Percentiles rank a stretch among this genome's conserved stretches.
phyloP scores from a whole-genome alignment of 2,888 invertebrate species.

The Clusia tigrina region DNA sequence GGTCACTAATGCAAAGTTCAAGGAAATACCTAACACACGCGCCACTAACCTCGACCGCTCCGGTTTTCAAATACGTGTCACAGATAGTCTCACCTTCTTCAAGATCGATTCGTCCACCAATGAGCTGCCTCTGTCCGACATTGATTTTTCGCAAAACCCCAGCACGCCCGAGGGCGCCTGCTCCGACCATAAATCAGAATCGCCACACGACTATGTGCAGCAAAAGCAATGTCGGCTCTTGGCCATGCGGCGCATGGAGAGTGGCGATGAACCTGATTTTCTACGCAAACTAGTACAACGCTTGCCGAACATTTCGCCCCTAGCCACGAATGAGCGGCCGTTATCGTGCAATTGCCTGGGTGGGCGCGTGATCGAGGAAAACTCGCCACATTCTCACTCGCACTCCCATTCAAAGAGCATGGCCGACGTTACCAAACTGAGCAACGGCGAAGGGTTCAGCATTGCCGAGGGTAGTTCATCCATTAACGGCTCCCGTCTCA shows the following conservation, averaged over 20 bases:
- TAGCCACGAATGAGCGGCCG: constrained; percentile 64
- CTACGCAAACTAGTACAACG: constrained; percentile 39
- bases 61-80: constrained; percentile 54
- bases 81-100: constrained; percentile 54
- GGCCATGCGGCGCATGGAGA: constrained; percentile 52
- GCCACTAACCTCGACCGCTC: constrained; percentile 37
- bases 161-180: constrained; percentile 54
- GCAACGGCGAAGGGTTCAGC: neutral
- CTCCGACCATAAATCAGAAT: constrained; percentile 32
- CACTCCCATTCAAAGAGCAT: constrained; percentile 42
- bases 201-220: constrained; percentile 19
- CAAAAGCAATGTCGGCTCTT: constrained; percentile 33
- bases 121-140: constrained; percentile 73
- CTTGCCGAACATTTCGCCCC: constrained; percentile 66
- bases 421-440: constrained; percentile 26
- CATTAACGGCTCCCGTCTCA: constrained; percentile 17
- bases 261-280: constrained; percentile 50
- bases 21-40: constrained; percentile 41
- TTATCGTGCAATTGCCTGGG: constrained; percentile 57
- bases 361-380: constrained; percentile 30
- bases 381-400: constrained; percentile 27
- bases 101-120: constrained; percentile 71
- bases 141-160: constrained; percentile 65
- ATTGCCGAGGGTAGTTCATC: neutral
- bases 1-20: constrained; percentile 35